Evolutionary conservation across 2,113 vertebrate species (phyloP), one percentile per base, ranked within the genome.

Genomic region (Antennarius striatus): DNA sequence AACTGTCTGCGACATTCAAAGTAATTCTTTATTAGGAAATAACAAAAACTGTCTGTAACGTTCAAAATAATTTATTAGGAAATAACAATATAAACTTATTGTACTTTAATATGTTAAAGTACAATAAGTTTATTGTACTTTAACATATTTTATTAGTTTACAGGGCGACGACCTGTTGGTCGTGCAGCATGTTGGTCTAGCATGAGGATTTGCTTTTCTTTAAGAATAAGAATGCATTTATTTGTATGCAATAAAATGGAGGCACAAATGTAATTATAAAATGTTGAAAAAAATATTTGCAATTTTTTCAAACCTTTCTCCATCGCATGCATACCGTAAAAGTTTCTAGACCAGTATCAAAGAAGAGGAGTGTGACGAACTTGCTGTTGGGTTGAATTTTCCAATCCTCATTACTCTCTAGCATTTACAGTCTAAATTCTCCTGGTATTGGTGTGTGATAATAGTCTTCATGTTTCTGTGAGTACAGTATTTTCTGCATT

Each of bases 401-500:
- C 75, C 73, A 76, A 86, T 81, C 87, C 68, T 88, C 85, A 83
- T 51, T 75, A 61, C 73, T 81, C 81, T 75, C 50, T 64, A 73
- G 80, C 77, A 73, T 82, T 79, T 80, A 71, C 80, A 84, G 83
- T 82, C 61, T 75, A 66, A 82, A 75, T 65, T 71, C 63, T 82
- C 76, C 68, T 84, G 62, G 40, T 69, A 69, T 42, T 78, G 83
- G 78, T 86, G 79, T 82, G 81, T 3, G 75, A 86, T 84, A 83
- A 89, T 86, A 81, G 77, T 77, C 75, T 79, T 77, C 61, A 64
- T 60, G 68, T 83, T 87, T 76, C 81, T 81, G 81, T 79, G 80
- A 82, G 66, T 73, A 62, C 81, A 75, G 79, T 82, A 80, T 84
- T 84, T 71, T 55, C 63, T 69, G 67, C 70, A 56, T 15, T 36